Base-by-base conservation (phyloP, 1,140 invertebrate genomes). In the Drusus annulatus region DNA sequence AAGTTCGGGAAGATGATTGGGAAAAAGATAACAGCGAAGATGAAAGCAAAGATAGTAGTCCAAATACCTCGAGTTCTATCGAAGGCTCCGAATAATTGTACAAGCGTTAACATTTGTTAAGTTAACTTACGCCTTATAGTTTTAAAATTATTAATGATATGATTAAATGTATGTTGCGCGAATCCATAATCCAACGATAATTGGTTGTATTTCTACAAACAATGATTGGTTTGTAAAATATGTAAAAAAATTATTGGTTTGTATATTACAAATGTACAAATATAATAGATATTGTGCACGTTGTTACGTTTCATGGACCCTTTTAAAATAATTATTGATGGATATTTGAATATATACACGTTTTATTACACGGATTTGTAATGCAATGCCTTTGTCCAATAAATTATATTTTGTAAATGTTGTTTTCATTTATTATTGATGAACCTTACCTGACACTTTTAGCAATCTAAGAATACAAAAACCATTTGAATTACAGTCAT, bases 1-100 rank as follows among this genome's bases (percentile, higher is more conserved):
- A 7, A 36, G 17, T 51, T 15, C 63, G 68, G n/a, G 56, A 58
- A 19, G 78, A 80, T 19, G 79, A 83, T 16, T 80, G 75, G 81
- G 81, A 83, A 21, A 83, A 78, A 21, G 81, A 63, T 25, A 63
- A 73, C 45, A 74, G 60, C 28, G 78, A 74, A 16, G 78, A 78
- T 15, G 78, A 79, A 8, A 71, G 65, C 16, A 25, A 63, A n/a
- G 54, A 62, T 17, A 62, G 36, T 19, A 58, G 31, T 31, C 50
- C 75, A n/a, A 36, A 56, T 62, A 50, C 56, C 36, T 17, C 36
- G 5, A 45, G 45, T n/a, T 17, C 23, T 28, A 21, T 45, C n/a
- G 36, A 45, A 7, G 21, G 68, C 17, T 65, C 76, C 3, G 74
- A 76, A 50, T 76, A 25, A 76, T 21, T 8, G 6, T n/a, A 36